Evolutionary conservation across 1,140 invertebrate genomes (phyloP).

Genomic region (Heterodera schachtii): DNA sequence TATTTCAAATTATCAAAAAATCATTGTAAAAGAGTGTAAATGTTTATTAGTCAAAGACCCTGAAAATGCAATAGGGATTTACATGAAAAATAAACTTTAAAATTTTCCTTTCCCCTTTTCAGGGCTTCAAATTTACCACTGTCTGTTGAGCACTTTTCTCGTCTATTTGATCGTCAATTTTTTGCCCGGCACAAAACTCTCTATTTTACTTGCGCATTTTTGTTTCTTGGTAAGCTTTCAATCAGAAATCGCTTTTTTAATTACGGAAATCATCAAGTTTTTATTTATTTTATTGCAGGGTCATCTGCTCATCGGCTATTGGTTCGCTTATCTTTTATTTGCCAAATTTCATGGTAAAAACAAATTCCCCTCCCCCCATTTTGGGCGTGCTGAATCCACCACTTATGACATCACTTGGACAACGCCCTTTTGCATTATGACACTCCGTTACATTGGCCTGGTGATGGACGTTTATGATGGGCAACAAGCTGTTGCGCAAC

Average conservation of each 20-base stretch:
- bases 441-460: constrained; percentile 67
- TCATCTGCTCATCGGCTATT: constrained; percentile 67
- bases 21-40: too few species aligned
- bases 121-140: constrained; percentile 44
- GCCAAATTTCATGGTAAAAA: too few species aligned
- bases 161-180: constrained; percentile 59
- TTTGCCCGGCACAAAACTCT: constrained; percentile 63
- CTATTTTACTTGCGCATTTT: constrained; percentile 66
- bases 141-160: constrained; percentile 36
- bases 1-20: constrained; percentile 3
- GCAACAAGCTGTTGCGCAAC: constrained; percentile 49
- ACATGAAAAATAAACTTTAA: too few species aligned
- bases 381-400: constrained; percentile 46
- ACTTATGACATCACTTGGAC: constrained; percentile 68
- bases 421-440: constrained; percentile 69
- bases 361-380: not conserved
- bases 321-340: constrained; percentile 31
- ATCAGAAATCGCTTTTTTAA: too few species aligned
- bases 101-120: too few species aligned
- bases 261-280: too few species aligned
- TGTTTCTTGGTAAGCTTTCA: constrained; percentile 62
- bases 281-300: constrained; percentile 59
- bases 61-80: too few species aligned
- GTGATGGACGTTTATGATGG: constrained; percentile 69
- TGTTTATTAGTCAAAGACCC: too few species aligned